Evolutionary conservation across 2,797 vertebrate genomes (phyloP), one percentile per base, ranked within the genome.

Genomic region (Lepus townsendii): DNA sequence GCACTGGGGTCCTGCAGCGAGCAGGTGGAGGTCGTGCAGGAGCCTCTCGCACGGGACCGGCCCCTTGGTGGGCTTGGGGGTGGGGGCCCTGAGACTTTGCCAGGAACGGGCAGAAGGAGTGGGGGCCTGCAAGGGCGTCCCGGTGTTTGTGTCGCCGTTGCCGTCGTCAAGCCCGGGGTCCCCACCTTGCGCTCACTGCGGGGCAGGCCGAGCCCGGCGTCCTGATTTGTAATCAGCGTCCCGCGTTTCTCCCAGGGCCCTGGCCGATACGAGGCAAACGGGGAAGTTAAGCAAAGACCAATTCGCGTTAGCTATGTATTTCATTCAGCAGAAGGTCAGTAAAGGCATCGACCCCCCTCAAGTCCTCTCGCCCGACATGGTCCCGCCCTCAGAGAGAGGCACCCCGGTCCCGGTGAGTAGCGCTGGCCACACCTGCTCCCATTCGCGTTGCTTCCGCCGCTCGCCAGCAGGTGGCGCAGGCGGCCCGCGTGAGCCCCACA

Each of bases 321-420:
- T 99, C 96, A 99, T 99, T 96, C 99, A 99, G 88, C 99, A 99
- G 98, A 99, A 99, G 97, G 99, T 99, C 97, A 99, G 98, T 98
- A 99, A 99, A 97, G 99, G 99, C 91, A 85, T 99, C 24, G 99
- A 99, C 97, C 99, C 99, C 54, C 99, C 99, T 0, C 99, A 99
- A 94, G 97, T 98, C 4, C 98, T 99, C 93, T 98, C 98, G 2
- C 97, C 99, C 0, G 99, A 99, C 87, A 99, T 99, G 99, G 98
- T 99, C 82, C 99, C 99, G 3, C 99, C 99, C 0, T 98, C 99
- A 0, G 99, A 99, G 97, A 99, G 99, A 92, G 98, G 98, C 94
- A 99, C 99, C 0, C 99, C 99, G 0, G 97, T 99, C 93, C 98
- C 99, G 80, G 99, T 99, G 98, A 98, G 98, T 98, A 86, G 38